phyloP scores from a whole-genome alignment of 1,140 invertebrate genomes.

The Saccostrea echinata region DNA sequence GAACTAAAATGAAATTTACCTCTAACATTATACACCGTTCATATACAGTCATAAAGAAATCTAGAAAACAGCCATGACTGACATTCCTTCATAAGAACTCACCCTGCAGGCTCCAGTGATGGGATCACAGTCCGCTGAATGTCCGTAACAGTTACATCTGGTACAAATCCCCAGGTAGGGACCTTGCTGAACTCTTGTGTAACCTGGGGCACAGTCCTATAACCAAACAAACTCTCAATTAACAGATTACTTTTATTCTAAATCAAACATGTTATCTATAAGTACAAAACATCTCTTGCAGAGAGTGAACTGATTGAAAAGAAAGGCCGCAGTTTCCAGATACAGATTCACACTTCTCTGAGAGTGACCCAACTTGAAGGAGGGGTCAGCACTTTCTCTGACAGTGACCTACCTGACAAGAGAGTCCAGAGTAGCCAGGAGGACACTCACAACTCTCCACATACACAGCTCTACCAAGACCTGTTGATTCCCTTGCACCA shows the following conservation, averaged over 20 bases:
- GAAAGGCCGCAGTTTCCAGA: too few relatives aligned
- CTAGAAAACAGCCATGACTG: too few relatives aligned
- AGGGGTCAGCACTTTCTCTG: background rate
- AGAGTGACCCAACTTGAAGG: too few relatives aligned
- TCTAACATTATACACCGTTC: too few relatives aligned
- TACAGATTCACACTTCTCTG: too few relatives aligned
- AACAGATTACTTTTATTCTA: too few relatives aligned
- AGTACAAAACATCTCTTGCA: too few relatives aligned
- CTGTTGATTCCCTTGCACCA: constrained; percentile 43
- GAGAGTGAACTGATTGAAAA: too few relatives aligned
- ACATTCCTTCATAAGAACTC: constrained; percentile 34
- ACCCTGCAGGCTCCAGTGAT: constrained; percentile 94
- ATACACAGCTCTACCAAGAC: constrained; percentile 50
- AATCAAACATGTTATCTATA: too few relatives aligned
- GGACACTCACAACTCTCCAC: constrained; percentile 90
- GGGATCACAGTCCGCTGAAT: constrained; percentile 96
- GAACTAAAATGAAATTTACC: constrained; percentile 66
- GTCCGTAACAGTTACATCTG: constrained; percentile 96
- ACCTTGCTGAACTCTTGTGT: constrained; percentile 82
- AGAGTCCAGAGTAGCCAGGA: constrained; percentile 90
- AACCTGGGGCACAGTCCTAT: constrained; percentile 91
- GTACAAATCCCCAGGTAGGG: constrained; percentile 85
- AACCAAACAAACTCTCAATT: constrained; percentile 8
- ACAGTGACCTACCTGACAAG: constrained; percentile 82
- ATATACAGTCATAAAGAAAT: too few relatives aligned